These are phyloP conservation scores for Tragelaphus buxtoni DNA, from an alignment of 2,113 vertebrate species.

Conservation along the genomic window DNA sequence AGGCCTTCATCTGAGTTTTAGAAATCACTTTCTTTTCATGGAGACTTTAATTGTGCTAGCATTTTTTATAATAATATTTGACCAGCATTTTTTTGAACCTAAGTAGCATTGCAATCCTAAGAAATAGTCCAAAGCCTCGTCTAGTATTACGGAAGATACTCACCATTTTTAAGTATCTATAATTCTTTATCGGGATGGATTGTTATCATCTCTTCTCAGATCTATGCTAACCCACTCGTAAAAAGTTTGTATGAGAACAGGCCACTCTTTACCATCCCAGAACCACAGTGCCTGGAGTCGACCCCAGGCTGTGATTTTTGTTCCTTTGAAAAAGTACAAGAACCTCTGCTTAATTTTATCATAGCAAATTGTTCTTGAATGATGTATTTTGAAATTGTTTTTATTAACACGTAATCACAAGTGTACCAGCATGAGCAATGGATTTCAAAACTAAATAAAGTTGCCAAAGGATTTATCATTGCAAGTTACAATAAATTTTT, in stretches of 20 bases:
- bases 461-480: not conserved
- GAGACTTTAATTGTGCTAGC: not conserved
- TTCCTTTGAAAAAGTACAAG: not conserved
- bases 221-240: fast-evolving
- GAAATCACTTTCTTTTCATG: not conserved
- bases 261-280: fast-evolving
- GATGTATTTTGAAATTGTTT: not conserved
- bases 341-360: not conserved
- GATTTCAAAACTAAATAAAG: not conserved
- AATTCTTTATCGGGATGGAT: fast-evolving
- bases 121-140: not conserved
- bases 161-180: not conserved
- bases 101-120: not conserved
- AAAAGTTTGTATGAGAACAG: fast-evolving
- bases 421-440: not conserved
- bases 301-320: not conserved
- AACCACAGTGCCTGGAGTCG: fast-evolving
- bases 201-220: not conserved
- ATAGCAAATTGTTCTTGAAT: not conserved
- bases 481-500: not conserved
- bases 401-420: not conserved
- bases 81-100: not conserved
- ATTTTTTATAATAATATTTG: not conserved
- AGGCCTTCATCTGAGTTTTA: not conserved
- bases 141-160: not conserved